phyloP scores from a whole-genome alignment of 2,113 vertebrate genomes.

The Podilymbus podiceps region DNA sequence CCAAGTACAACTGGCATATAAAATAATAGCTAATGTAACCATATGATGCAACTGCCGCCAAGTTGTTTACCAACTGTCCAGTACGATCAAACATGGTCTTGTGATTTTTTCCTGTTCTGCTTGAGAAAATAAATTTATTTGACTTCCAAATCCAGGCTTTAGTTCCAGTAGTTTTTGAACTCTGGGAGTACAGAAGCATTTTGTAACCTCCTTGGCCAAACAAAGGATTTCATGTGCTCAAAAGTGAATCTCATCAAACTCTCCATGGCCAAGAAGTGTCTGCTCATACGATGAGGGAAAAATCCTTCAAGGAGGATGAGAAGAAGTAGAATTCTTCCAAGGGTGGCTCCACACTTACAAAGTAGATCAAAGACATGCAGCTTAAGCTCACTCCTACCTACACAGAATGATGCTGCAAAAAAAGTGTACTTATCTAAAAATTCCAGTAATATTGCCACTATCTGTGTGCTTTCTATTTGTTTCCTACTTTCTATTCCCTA shows the following conservation, averaged over 20 bases:
- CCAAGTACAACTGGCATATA: slow-evolving; percentile 27
- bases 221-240: neutral
- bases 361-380: neutral
- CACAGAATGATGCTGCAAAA: neutral
- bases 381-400: neutral
- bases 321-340: neutral
- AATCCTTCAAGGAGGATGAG: neutral
- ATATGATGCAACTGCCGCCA: slow-evolving; percentile 43
- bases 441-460: neutral
- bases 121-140: neutral
- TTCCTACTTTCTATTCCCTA: neutral
- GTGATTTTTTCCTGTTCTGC: neutral
- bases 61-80: slow-evolving; percentile 57
- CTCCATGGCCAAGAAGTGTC: neutral
- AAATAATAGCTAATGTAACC: slow-evolving; percentile 19
- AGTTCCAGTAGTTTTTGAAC: slow-evolving; percentile 12
- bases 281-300: neutral
- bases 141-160: slow-evolving; percentile 29
- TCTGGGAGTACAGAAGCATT: neutral
- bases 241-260: neutral
- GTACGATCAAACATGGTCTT: slow-evolving; percentile 7
- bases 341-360: neutral
- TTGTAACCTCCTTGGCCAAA: neutral
- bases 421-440: fast-evolving
- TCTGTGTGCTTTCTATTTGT: neutral